Evolutionary conservation across 2,113 vertebrate genomes (phyloP), one percentile per base, ranked within the genome.

Genomic region (Tetrao urogallus): DNA sequence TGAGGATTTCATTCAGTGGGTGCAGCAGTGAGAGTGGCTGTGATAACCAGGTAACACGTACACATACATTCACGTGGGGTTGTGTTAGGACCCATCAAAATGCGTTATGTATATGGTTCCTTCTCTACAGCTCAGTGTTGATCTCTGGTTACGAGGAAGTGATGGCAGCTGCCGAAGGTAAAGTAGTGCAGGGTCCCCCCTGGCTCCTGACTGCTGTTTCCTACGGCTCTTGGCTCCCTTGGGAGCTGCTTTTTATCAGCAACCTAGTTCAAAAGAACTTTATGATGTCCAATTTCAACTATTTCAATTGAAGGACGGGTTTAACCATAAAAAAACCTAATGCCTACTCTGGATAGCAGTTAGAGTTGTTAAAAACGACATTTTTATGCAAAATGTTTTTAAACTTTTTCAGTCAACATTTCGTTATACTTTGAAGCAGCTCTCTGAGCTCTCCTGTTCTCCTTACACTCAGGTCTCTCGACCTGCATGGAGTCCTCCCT

Each of bases 401-500:
- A 34, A 43, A 36, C 43, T 30, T 3, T 84, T 67, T 60, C 13
- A 61, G 17, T n/a, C 22, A 13, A 32, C 8, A 78, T 18, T 81
- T 74, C 30, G 19, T 25, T 70, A 11, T 61, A 38, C 22, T 71
- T 88, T 10, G 36, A 54, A 45, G 36, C n/a, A 60, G 70, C 21
- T 83, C 24, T 48, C 12, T 28, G 43, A 32, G 14, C 13, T 3
- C 4, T 78, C 42, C 24, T 81, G 80, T 74, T 52, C 56, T 88
- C 45, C 42, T 74, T 52, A 7, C 9, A 20, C 38, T 1, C 1
- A 0, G 30, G 13, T 38, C 2, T 1, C 50, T 56, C 65, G 17
- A 25, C 11, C 16, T 20, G 7, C 40, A 28, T 21, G 36, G 61
- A 47, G 21, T 18, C 5, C 25, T 77, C 6, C 7, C 14, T 40